Base-by-base conservation (phyloP, 2,113 vertebrate genomes). In the Macroglossus sobrinus region DNA sequence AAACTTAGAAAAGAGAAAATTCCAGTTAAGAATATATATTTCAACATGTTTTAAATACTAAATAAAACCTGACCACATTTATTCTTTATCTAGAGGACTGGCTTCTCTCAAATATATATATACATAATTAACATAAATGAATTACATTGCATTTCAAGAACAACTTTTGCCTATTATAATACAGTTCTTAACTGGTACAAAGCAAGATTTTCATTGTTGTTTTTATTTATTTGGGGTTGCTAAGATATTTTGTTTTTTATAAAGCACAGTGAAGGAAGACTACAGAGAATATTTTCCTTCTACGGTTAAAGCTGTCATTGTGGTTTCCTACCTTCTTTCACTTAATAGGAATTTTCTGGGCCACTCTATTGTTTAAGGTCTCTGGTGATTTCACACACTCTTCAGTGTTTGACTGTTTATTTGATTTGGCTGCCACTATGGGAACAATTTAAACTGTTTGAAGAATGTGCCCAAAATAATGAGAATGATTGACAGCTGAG, bases 381-480 rank as follows among this genome's bases (percentile, higher is more conserved):
- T 96, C 87, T 93, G 19, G 88, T 95, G 90, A 93, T 96, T 95
- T 92, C 87, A 89, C 16, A 80, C 16, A 55, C 5, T 93, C 33
- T 89, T 95, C 79, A 91, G 19, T 69, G 74, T 63, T 86, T 69
- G 63, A 82, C 94, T 96, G 74, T 85, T 93, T 96, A 95, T 96
- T 93, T 89, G 61, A 9, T 75, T 95, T 97, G 94, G 38, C 93
- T 95, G 94, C 84, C 93, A 75, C 94, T 87, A 50, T 69, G 87
- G 84, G 93, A 97, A 95, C 94, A 96, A 96, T 95, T 96, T 92
- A 90, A 80, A 89, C 74, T 89, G 72, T 85, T 92, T 91, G 84
- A 96, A 96, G 43, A 92, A 96, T 93, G 84, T 96, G 90, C 40
- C 88, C 74, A 89, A 95, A 97, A 96, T 95, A 96, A 97, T 97